These are phyloP conservation scores for Lycaon pictus DNA, from an alignment of 2,113 vertebrate species.

Conservation along the genomic window DNA sequence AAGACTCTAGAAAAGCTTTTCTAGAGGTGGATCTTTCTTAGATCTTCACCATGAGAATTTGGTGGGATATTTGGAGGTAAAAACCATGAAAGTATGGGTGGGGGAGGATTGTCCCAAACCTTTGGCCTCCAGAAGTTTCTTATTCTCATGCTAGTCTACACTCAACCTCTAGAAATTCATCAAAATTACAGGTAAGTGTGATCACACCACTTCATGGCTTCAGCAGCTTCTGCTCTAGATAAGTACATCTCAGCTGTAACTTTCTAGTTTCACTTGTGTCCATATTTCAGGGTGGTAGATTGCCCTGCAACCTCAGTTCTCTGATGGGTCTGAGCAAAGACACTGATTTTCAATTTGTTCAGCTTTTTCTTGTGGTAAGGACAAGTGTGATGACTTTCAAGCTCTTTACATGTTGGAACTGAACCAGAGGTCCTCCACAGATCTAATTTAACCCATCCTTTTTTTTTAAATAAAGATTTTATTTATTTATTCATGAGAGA, in stretches of 20 bases:
- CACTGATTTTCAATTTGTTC: not conserved
- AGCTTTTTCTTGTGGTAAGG: not conserved
- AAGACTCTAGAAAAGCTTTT: not conserved
- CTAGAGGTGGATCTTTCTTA: not conserved
- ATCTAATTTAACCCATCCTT: not conserved
- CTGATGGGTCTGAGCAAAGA: not conserved
- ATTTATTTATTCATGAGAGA: too few species aligned
- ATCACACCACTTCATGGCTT: not conserved
- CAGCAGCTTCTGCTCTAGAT: not conserved
- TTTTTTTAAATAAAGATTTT: not conserved
- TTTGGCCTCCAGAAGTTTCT: not conserved
- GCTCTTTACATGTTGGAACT: not conserved
- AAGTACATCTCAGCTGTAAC: not conserved
- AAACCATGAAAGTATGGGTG: not conserved
- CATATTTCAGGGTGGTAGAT: not conserved
- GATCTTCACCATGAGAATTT: not conserved
- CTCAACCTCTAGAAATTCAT: not conserved
- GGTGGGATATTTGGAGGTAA: not conserved
- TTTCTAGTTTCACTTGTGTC: not conserved
- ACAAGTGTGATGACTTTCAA: not conserved
- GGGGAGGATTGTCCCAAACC: not conserved
- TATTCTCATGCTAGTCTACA: not conserved
- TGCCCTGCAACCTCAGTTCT: not conserved
- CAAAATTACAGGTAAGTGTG: not conserved
- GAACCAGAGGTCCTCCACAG: not conserved